These are phyloP conservation scores for Bradypodion pumilum DNA, from an alignment of 2,797 vertebrate genomes.

Conservation along the genomic window DNA sequence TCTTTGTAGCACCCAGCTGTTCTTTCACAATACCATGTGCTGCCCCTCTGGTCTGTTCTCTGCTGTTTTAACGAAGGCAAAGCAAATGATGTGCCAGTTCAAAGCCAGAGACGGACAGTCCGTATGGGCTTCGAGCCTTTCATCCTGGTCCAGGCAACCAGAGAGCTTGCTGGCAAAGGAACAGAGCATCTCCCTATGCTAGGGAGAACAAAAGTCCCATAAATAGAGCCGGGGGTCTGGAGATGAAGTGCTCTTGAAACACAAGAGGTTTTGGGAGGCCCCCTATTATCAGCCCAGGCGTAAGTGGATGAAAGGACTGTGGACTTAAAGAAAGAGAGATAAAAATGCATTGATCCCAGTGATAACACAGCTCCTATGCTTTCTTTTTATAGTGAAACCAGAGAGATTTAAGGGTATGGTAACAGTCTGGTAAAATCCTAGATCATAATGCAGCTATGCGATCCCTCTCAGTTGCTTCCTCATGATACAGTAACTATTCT, in stretches of 20 bases:
- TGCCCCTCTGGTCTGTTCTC: slow-evolving; percentile 15
- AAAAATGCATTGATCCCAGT: background rate
- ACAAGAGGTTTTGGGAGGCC: background rate
- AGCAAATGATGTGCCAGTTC: slow-evolving; percentile 61
- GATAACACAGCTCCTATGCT: background rate
- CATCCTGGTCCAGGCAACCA: slow-evolving; percentile 32
- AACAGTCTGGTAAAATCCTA: background rate
- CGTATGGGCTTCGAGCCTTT: slow-evolving; percentile 38
- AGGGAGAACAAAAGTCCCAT: slow-evolving; percentile 38
- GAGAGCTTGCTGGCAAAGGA: slow-evolving; percentile 42
- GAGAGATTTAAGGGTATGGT: background rate
- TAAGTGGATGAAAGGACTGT: background rate
- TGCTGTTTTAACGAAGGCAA: slow-evolving; percentile 30
- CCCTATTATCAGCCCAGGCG: background rate
- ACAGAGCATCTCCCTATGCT: slow-evolving; percentile 29
- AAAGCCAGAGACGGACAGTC: slow-evolving; percentile 54
- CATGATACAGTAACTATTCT: background rate
- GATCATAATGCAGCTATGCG: background rate
- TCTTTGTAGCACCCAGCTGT: background rate
- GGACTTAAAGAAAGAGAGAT: background rate
- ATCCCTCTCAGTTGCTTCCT: background rate
- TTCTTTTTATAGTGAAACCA: background rate
- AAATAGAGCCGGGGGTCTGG: background rate
- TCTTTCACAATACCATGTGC: slow-evolving; percentile 32
- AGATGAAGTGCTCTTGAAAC: background rate